Evolutionary conservation across 2,888 invertebrate genomes (phyloP).

Genomic region (Drosophila helvetica): DNA sequence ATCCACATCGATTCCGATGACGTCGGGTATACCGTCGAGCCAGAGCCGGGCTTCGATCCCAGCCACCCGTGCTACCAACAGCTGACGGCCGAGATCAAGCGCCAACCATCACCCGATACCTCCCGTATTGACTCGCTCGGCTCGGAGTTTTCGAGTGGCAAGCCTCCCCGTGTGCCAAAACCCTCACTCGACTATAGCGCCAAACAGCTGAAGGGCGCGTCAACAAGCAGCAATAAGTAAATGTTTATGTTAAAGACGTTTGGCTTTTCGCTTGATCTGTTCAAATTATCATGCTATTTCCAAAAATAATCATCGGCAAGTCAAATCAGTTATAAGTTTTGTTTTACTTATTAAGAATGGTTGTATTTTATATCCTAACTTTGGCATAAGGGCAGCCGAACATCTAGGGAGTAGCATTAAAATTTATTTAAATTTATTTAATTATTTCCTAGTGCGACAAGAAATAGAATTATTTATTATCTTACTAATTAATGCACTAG

Average conservation of each 20-base stretch:
- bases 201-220: not conserved
- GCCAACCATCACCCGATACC: no score
- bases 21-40: conserved; percentile 17
- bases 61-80: conserved; percentile 63
- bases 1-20: not conserved
- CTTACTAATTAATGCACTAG: no score
- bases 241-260: not conserved
- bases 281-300: not conserved
- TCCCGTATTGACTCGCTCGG: no score
- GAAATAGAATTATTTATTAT: no score
- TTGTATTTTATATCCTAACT: no score
- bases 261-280: not conserved
- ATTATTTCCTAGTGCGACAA: no score
- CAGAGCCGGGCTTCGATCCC: conserved; percentile 47
- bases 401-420: no score
- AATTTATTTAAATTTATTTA: no score
- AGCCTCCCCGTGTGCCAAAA: not conserved
- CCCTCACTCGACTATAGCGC: not conserved
- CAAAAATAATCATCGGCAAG: not conserved
- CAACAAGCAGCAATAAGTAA: not conserved
- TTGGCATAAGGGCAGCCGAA: no score
- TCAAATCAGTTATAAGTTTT: not conserved
- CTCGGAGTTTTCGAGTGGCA: not conserved
- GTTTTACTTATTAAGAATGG: not conserved
- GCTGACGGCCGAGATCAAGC: conserved; percentile 35